A percentile compares a stretch with the other conserved stretches of the same genome.
These are phyloP conservation scores for Psilopsiagon aurifrons DNA, from an alignment of 2,113 vertebrate species.

Conservation along the genomic window DNA sequence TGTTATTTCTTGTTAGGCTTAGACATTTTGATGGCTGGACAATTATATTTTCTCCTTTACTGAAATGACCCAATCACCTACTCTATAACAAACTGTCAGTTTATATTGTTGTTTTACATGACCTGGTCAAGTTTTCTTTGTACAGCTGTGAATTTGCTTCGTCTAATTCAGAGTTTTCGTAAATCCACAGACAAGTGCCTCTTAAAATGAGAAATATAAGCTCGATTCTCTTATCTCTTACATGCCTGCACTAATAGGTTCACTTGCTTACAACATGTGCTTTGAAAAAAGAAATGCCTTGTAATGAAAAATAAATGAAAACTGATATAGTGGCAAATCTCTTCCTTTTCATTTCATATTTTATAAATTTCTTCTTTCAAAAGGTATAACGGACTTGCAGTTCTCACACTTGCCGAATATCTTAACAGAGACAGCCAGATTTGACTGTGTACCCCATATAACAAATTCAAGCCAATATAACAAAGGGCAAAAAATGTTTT, in stretches of 20 bases:
- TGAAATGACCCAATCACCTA: constrained; percentile 44
- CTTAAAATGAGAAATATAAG: background rate
- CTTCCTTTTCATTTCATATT: background rate
- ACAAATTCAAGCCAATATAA: background rate
- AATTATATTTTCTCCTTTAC: constrained; percentile 5
- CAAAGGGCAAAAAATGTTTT: background rate
- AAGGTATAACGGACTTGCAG: background rate
- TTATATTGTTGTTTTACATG: constrained; percentile 3
- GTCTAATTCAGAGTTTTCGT: constrained; percentile 3
- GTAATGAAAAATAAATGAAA: background rate
- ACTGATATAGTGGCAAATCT: background rate
- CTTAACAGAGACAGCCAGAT: background rate
- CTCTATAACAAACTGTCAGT: background rate
- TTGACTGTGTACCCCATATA: background rate
- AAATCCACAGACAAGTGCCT: background rate
- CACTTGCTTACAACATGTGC: background rate
- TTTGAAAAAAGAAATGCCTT: background rate
- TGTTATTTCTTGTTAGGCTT: background rate
- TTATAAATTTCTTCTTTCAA: background rate
- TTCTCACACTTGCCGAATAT: background rate
- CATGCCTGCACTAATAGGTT: background rate
- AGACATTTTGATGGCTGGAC: background rate
- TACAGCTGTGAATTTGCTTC: background rate
- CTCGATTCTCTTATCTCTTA: background rate
- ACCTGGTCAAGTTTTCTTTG: background rate